Percentiles rank a stretch among this genome's conserved stretches.
These are phyloP conservation scores for Dasyprocta punctata DNA, from an alignment of 2,113 vertebrate species.

Conservation along the genomic window DNA sequence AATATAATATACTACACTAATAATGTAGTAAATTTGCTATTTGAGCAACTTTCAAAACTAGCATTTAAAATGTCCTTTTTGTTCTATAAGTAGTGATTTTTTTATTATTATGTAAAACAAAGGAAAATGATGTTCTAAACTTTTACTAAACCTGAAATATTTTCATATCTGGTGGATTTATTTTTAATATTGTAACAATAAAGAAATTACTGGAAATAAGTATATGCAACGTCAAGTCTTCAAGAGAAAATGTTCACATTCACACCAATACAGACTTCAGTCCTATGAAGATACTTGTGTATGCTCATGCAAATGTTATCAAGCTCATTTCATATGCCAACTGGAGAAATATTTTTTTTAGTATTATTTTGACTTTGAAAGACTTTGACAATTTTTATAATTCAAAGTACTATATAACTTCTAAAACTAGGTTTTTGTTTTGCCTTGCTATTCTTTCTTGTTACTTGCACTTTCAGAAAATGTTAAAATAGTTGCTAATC, in stretches of 20 bases:
- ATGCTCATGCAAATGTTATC: neutral
- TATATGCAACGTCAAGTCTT: neutral
- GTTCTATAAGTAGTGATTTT: neutral
- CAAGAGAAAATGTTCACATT: neutral
- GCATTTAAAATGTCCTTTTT: neutral
- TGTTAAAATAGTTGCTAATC: neutral
- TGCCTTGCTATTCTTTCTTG: neutral
- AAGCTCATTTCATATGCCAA: neutral
- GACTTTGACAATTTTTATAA: slow-evolving; percentile 35
- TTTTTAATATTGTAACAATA: neutral
- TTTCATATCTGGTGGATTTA: neutral
- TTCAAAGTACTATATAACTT: neutral
- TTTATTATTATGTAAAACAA: neutral
- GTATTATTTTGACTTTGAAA: neutral
- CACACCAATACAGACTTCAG: accelerated
- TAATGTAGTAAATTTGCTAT: neutral
- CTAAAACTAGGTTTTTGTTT: neutral
- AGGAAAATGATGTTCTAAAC: neutral
- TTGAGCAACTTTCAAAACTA: slow-evolving; percentile 25
- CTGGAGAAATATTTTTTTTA: neutral
- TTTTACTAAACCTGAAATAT: neutral
- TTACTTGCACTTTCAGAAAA: neutral
- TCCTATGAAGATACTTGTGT: neutral
- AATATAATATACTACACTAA: neutral
- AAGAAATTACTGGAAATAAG: neutral